Evolutionary conservation across 2,888 invertebrate species (phyloP).

Genomic region (Pachymerium ferrugineum): DNA sequence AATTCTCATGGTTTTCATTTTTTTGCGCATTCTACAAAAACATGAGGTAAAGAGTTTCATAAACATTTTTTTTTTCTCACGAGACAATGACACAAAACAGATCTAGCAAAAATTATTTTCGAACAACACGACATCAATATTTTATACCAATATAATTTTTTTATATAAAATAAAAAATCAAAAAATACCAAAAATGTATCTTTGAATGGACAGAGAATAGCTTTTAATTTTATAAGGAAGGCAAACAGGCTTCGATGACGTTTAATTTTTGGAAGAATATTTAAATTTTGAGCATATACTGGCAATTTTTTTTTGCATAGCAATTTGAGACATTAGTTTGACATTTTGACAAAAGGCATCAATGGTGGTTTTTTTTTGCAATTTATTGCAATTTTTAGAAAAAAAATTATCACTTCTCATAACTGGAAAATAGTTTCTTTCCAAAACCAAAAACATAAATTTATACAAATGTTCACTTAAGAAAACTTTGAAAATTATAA

Average conservation of each 20-base stretch:
- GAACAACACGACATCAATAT: background rate
- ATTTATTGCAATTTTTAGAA: no score
- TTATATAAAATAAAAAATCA: no score
- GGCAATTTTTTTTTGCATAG: background rate
- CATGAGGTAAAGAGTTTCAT: background rate
- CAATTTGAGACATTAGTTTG: background rate
- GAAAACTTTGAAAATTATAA: no score
- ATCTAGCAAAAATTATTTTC: background rate
- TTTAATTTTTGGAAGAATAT: background rate
- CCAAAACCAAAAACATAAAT: no score
- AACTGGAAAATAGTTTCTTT: background rate
- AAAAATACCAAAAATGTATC: background rate
- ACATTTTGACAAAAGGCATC: background rate
- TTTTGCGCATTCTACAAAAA: background rate
- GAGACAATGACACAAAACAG: background rate
- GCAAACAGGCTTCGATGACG: background rate
- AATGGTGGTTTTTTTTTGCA: no score
- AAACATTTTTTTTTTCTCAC: background rate
- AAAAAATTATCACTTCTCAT: background rate
- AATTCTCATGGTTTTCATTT: no score
- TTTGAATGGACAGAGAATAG: no score
- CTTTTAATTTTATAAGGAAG: background rate
- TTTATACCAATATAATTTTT: background rate
- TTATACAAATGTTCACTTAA: no score
- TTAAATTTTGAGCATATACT: conserved; percentile 1